Evolutionary conservation across 1,140 invertebrate species (phyloP).

Genomic region (Venustaconcha ellipsiformis): DNA sequence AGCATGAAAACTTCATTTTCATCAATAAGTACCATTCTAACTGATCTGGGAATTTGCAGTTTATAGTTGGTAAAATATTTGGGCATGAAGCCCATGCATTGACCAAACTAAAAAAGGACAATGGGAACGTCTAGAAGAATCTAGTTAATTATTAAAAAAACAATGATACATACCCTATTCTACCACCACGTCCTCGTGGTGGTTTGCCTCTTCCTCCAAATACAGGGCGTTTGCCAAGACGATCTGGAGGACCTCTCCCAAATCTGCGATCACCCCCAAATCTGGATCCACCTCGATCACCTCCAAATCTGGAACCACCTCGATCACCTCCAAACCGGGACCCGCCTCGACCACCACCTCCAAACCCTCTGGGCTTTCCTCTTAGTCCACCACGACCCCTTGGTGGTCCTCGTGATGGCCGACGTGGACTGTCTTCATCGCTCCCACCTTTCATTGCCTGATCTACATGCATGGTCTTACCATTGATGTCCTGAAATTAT

Average conservation of each 20-base stretch:
- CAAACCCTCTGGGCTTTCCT: not conserved
- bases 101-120: too few relatives aligned
- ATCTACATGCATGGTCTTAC: slow-evolving; percentile 27
- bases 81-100: too few relatives aligned
- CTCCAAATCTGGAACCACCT: not conserved
- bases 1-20: too few relatives aligned
- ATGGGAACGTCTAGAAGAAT: too few relatives aligned
- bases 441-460: slow-evolving; percentile 14
- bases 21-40: too few relatives aligned
- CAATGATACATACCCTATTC: too few relatives aligned
- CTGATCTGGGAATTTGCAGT: too few relatives aligned
- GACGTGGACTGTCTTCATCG: too few relatives aligned
- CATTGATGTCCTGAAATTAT: slow-evolving; percentile 15
- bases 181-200: slow-evolving; percentile 9
- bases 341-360: slow-evolving; percentile 6
- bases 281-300: slow-evolving; percentile 3
- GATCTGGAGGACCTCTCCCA: slow-evolving; percentile 4
- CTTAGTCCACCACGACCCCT: slow-evolving; percentile 1
- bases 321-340: slow-evolving; percentile 10
- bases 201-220: slow-evolving; percentile 10
- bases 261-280: slow-evolving; percentile 13
- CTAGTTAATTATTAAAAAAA: too few relatives aligned
- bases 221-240: not conserved
- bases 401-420: too few relatives aligned
- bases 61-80: too few relatives aligned